Conservation (phyloP, 2,888 invertebrate genomes). For the Drosophila merina region DNA sequence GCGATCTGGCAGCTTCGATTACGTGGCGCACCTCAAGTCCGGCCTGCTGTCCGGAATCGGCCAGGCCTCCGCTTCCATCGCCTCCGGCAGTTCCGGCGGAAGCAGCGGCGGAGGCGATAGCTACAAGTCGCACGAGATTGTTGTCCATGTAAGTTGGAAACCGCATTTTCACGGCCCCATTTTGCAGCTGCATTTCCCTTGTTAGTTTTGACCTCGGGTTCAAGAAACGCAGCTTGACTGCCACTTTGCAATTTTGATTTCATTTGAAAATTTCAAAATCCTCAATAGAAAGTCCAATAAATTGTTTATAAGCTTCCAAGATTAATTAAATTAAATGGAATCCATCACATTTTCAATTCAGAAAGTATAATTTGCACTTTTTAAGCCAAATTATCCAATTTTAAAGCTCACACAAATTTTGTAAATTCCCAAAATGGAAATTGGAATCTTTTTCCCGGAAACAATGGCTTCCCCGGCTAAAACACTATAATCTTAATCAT, state of each 20-base stretch:
- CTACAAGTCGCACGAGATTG: constrained; percentile 73
- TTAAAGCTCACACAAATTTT: not conserved
- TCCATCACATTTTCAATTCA: not conserved
- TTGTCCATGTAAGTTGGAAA: constrained; percentile 72
- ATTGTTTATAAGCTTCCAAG: not conserved
- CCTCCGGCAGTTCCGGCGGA: constrained; percentile 82
- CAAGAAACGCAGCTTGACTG: not conserved
- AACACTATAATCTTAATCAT: too few species aligned
- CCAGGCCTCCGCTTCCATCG: constrained; percentile 83
- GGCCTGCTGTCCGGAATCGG: constrained; percentile 82
- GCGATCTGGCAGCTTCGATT: constrained; percentile 82
- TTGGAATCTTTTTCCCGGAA: not conserved
- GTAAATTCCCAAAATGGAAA: not conserved
- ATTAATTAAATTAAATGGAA: not conserved
- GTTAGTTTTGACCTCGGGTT: not conserved
- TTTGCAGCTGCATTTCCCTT: not conserved
- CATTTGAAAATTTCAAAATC: not conserved
- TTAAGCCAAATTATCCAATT: not conserved
- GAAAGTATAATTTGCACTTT: not conserved
- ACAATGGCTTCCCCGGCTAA: too few species aligned
- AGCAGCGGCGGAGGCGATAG: constrained; percentile 75
- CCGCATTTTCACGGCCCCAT: constrained; percentile 4
- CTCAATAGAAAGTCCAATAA: not conserved
- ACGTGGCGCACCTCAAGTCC: constrained; percentile 81
- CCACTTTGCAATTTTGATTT: not conserved